Conservation (phyloP, 2,888 invertebrate genomes). For the Oscheius sp. region DNA sequence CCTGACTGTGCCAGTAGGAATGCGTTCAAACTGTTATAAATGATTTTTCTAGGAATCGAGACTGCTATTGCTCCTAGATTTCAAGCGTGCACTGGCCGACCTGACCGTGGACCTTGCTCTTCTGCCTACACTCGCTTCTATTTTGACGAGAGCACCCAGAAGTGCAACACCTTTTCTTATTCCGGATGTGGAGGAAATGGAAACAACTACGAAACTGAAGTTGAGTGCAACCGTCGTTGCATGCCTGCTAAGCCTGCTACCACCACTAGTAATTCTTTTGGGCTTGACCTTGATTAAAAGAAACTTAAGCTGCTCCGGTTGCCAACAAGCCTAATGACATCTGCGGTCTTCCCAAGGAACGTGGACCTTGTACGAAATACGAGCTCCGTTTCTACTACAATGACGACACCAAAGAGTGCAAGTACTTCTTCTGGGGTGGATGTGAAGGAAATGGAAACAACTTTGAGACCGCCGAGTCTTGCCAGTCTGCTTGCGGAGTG, state of each 20-base stretch:
- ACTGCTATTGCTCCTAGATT: slow-evolving; percentile 52
- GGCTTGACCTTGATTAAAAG: background rate
- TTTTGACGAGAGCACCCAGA: slow-evolving; percentile 63
- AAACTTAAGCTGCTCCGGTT: background rate
- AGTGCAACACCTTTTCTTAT: slow-evolving; percentile 67
- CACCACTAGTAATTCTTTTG: background rate
- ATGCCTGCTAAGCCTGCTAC: slow-evolving; percentile 46
- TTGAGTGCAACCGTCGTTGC: slow-evolving; percentile 61
- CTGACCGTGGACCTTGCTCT: slow-evolving; percentile 67
- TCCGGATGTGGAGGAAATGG: slow-evolving; percentile 73
- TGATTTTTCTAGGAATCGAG: slow-evolving; percentile 56
- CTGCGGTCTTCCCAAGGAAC: slow-evolving; percentile 68
- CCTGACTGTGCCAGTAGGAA: slow-evolving; percentile 70
- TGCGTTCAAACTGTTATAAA: background rate
- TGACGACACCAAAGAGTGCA: slow-evolving; percentile 46
- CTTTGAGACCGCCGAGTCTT: slow-evolving; percentile 65
- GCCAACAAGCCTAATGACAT: slow-evolving; percentile 33
- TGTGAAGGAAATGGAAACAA: slow-evolving; percentile 74
- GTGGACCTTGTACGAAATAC: slow-evolving; percentile 73
- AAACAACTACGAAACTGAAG: slow-evolving; percentile 69
- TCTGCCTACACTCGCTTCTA: slow-evolving; percentile 61
- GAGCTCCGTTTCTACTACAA: slow-evolving; percentile 70
- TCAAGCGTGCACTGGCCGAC: slow-evolving; percentile 65
- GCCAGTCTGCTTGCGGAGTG: slow-evolving; percentile 60
- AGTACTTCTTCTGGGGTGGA: slow-evolving; percentile 57